Base-by-base conservation (phyloP, 2,113 vertebrate species). In the Dascyllus trimaculatus region DNA sequence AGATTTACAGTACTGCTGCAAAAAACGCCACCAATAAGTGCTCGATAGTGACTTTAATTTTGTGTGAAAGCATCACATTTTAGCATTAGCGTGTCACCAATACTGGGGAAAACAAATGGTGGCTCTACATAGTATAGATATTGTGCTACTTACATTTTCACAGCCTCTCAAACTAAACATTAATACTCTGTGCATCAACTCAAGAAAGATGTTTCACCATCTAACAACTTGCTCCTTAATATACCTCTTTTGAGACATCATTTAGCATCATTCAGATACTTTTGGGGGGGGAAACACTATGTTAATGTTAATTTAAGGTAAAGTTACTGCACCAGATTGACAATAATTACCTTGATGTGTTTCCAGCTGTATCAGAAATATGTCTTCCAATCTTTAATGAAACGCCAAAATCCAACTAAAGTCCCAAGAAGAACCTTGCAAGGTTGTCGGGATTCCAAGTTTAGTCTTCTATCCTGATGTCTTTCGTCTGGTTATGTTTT, bases 341-440 rank as follows among this genome's bases (percentile, higher is more conserved):
- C 7, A 51, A 65, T 74, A 76, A 54, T 76, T 83, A 87, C 80
- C 82, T 85, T 71, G 35, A 9, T 70, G 0, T 71, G 40, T 26
- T 65, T 67, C 45, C n/a, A 54, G 56, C 5, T 58, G 48, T 21
- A 21, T 24, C 38, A 0, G 38, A 65, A 66, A 32, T 56, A 4
- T 11, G 19, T 51, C 19, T 58, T 11, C 17, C 7, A 29, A 51
- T 9, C 2, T 24, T 58, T 32, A 13, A 67, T 1, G 21, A 53
- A 53, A 71, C 59, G 14, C 11, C 17, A 18, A 43, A 5, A 48
- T 62, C 1, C 17, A 14, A 2, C 6, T 48, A 51, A 63, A 59
- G 21, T 15, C 35, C 26, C 11, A 40, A 32, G 22, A 64, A 56
- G 9, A 60, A 60, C 4, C 18, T 4, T 10, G 5, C 15, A 60